Percentiles rank a stretch among this genome's conserved stretches.
Conservation (phyloP, 2,888 invertebrate genomes). For the Timema podura region DNA sequence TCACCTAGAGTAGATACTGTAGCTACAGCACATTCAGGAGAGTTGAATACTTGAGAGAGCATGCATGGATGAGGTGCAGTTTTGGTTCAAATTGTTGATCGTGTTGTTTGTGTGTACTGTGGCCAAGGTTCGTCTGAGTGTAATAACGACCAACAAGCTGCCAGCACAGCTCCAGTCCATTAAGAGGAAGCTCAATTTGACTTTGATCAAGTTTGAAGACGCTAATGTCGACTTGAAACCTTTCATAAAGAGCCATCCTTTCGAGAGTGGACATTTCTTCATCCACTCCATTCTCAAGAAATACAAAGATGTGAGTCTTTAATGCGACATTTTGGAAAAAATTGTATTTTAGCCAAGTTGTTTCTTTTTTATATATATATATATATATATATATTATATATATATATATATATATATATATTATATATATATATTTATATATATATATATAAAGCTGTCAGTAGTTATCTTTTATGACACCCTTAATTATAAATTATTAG, state of each 20-base stretch:
- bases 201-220: conserved; percentile 93
- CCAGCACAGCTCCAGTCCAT: conserved; percentile 69
- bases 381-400: neutral
- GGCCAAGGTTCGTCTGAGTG: conserved; percentile 79
- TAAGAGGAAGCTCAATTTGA: conserved; percentile 81
- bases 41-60: too few relatives aligned
- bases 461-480: too few relatives aligned
- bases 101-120: neutral
- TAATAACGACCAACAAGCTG: conserved; percentile 82
- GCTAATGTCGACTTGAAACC: conserved; percentile 89
- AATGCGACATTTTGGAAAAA: too few relatives aligned
- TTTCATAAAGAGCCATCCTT: conserved; percentile 81
- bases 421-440: too few relatives aligned
- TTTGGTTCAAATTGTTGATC: neutral
- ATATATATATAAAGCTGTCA: too few relatives aligned
- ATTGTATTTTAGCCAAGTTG: neutral
- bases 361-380: neutral
- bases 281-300: conserved; percentile 77
- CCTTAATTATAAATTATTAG: too few relatives aligned
- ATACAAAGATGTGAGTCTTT: conserved; percentile 66
- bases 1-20: too few relatives aligned
- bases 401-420: neutral
- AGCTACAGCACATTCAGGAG: too few relatives aligned
- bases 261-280: conserved; percentile 85
- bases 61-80: too few relatives aligned